Evolutionary conservation across 23 tunicate species (phyloP).

Genomic region (Trididemnum miniatum): DNA sequence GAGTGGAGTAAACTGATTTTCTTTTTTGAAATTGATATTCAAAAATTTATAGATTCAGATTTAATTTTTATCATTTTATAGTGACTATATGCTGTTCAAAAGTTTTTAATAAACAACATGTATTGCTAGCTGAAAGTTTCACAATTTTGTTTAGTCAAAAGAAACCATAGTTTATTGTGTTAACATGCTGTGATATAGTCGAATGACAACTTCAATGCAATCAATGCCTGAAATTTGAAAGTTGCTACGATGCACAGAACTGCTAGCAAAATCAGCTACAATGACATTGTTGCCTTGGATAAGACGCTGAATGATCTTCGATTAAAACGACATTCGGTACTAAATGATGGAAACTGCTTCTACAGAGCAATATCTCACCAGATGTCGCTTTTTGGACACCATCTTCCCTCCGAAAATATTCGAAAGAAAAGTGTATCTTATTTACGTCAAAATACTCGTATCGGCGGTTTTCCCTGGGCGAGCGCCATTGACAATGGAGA

Average conservation of each 20-base stretch:
- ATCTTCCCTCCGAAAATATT: not conserved
- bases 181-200: no score
- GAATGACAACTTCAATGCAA: no score
- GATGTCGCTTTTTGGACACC: constrained; percentile 11
- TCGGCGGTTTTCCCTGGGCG: constrained; percentile 36
- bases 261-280: constrained; percentile 13
- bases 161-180: no score
- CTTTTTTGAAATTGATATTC: no score
- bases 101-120: no score
- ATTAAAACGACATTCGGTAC: not conserved
- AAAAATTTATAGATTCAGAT: no score
- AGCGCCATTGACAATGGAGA: constrained; percentile 18
- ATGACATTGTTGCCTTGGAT: constrained; percentile 22
- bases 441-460: constrained; percentile 19
- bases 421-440: constrained; percentile 17
- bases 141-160: no score
- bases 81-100: no score
- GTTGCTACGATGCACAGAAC: not conserved
- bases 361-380: constrained; percentile 70
- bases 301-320: not conserved
- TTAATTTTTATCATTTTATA: no score
- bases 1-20: no score
- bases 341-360: constrained; percentile 69
- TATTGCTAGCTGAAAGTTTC: no score
- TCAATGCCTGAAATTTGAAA: no score